phyloP scores from a whole-genome alignment of 2,888 invertebrate genomes.

The Sussaba pulchella region DNA sequence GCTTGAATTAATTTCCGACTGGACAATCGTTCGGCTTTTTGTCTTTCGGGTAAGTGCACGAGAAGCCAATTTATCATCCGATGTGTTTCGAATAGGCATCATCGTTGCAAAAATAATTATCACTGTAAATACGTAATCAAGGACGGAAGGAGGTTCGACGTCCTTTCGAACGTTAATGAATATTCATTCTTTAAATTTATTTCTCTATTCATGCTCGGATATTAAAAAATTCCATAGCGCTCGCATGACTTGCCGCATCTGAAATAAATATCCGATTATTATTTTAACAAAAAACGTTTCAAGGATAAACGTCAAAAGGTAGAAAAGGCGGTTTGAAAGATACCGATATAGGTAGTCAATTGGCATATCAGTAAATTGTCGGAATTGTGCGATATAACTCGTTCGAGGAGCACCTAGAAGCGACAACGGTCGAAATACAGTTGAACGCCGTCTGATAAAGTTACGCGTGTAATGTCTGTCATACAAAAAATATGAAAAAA shows the following conservation, averaged over 20 bases:
- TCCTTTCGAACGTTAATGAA: neutral
- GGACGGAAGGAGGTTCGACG: no score
- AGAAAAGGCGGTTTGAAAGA: neutral
- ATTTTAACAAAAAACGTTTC: neutral
- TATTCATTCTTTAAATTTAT: neutral
- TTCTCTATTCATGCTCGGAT: neutral
- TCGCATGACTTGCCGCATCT: neutral
- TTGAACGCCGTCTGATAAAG: no score
- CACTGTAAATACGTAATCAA: no score
- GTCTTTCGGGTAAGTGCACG: slow-evolving; percentile 21
- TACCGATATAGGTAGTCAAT: neutral
- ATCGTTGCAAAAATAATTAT: neutral
- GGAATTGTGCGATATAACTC: neutral
- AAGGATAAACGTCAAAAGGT: no score
- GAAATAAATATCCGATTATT: neutral
- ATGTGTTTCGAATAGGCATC: neutral
- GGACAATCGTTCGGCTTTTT: neutral
- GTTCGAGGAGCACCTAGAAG: neutral
- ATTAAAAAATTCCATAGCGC: neutral
- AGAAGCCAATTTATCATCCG: no score
- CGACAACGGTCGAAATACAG: no score
- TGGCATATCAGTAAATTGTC: neutral
- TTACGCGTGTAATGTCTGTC: no score
- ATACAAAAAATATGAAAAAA: no score
- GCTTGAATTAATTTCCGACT: neutral